phyloP scores from a whole-genome alignment of 2,797 vertebrate species.

The Chloroceryle inda region DNA sequence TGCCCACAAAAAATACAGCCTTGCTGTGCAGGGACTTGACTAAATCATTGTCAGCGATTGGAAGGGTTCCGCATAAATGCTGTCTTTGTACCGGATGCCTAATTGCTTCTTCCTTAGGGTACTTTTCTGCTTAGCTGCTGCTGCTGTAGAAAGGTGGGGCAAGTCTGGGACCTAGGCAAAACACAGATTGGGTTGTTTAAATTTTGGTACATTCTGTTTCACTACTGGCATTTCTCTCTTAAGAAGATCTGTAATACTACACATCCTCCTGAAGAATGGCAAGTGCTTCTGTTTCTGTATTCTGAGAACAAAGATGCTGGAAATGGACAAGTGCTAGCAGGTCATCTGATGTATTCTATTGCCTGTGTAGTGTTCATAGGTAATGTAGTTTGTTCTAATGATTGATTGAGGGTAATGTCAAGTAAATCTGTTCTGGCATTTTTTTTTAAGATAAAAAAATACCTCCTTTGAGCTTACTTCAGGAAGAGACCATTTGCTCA shows the following conservation, averaged over 20 bases:
- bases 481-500: background rate
- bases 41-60: background rate
- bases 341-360: conserved; percentile 19
- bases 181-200: background rate
- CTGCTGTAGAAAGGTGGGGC: background rate
- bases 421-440: background rate
- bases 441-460: background rate
- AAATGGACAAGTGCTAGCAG: background rate
- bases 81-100: background rate
- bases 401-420: background rate
- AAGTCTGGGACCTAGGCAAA: background rate
- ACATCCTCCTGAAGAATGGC: background rate
- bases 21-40: background rate
- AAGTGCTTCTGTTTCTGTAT: background rate
- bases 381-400: background rate
- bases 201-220: background rate
- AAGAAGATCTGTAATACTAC: background rate
- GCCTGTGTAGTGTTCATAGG: background rate
- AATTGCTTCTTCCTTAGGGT: background rate
- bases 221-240: background rate
- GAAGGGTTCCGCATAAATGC: background rate
- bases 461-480: background rate
- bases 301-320: background rate
- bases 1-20: background rate
- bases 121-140: accelerated